phyloP scores from a whole-genome alignment of 2,113 vertebrate species.

The Chinchilla lanigera region DNA sequence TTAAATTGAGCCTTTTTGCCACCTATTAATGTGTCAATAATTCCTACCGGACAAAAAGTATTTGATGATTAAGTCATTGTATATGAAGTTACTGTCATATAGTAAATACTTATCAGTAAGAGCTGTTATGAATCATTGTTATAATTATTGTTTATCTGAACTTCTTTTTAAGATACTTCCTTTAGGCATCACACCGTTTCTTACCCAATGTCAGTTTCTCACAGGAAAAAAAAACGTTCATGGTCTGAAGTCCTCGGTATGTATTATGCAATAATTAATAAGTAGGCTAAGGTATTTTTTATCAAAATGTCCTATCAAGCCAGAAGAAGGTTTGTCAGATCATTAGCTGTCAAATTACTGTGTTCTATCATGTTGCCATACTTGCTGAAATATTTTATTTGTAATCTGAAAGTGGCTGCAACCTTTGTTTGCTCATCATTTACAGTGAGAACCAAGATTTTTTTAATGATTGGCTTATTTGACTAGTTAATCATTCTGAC shows the following conservation, averaged over 20 bases:
- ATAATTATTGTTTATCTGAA: conserved; percentile 33
- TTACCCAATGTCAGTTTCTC: not conserved
- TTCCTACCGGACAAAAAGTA: conserved; percentile 18
- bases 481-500: conserved; percentile 59
- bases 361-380: conserved; percentile 57
- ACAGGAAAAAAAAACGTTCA: not conserved
- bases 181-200: not conserved
- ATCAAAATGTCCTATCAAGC: not conserved
- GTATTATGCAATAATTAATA: not conserved
- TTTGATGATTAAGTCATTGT: not conserved
- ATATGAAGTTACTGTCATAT: not conserved
- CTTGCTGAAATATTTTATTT: conserved; percentile 62
- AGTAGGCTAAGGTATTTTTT: not conserved
- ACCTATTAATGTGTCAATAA: not conserved
- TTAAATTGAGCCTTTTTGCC: not conserved
- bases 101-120: not conserved
- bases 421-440: not conserved
- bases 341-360: conserved; percentile 53
- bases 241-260: not conserved
- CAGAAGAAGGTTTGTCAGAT: not conserved
- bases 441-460: conserved; percentile 37
- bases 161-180: conserved; percentile 47
- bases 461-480: conserved; percentile 26
- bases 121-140: not conserved
- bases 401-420: not conserved